Evolutionary conservation across 2,888 invertebrate genomes (phyloP).

Genomic region (Autographa gamma): DNA sequence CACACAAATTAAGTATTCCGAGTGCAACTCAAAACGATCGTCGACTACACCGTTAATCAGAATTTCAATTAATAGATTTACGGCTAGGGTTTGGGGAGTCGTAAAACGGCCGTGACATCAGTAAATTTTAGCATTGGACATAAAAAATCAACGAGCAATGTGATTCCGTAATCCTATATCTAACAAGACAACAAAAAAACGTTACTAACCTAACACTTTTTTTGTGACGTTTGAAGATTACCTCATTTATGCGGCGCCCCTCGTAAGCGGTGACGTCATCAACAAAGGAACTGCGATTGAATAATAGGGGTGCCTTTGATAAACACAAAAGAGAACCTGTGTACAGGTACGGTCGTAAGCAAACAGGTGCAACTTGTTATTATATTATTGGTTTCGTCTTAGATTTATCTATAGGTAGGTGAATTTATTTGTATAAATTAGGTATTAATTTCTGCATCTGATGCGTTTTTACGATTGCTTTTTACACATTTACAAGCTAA

Average conservation of each 20-base stretch:
- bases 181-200: slow-evolving; percentile 64
- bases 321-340: slow-evolving; percentile 72
- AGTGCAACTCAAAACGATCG: slow-evolving; percentile 40
- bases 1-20: slow-evolving; percentile 38
- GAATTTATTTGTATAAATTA: slow-evolving; percentile 22
- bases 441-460: neutral
- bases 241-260: slow-evolving; percentile 75
- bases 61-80: slow-evolving; percentile 59
- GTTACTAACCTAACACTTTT: slow-evolving; percentile 67
- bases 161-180: slow-evolving; percentile 63
- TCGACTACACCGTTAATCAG: slow-evolving; percentile 52
- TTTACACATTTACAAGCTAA: slow-evolving; percentile 14
- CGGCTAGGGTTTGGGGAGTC: slow-evolving; percentile 43
- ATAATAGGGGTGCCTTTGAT: slow-evolving; percentile 68
- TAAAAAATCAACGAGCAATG: slow-evolving; percentile 69
- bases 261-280: slow-evolving; percentile 72
- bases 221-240: slow-evolving; percentile 72
- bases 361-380: slow-evolving; percentile 47
- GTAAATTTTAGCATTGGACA: slow-evolving; percentile 50
- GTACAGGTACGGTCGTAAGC: slow-evolving; percentile 58
- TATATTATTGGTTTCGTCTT: slow-evolving; percentile 22
- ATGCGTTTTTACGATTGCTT: slow-evolving; percentile 1
- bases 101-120: slow-evolving; percentile 61
- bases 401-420: slow-evolving; percentile 12
- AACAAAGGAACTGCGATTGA: slow-evolving; percentile 63